Evolutionary conservation across 2,797 vertebrate genomes (phyloP).

Genomic region (Sebastes cheni): DNA sequence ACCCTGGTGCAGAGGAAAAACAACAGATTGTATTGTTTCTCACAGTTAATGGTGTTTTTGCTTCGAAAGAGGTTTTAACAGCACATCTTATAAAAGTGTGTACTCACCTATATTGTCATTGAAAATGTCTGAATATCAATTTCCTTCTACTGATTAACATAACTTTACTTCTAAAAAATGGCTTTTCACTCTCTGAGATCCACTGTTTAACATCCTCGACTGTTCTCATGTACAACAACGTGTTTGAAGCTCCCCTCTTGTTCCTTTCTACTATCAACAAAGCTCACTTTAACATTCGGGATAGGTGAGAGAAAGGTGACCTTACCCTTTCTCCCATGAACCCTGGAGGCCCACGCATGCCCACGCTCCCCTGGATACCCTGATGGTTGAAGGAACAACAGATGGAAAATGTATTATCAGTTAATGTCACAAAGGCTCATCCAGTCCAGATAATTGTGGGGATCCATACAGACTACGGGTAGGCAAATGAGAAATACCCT

Average conservation of each 20-base stretch:
- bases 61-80: neutral
- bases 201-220: neutral
- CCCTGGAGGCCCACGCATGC: slow-evolving; percentile 84
- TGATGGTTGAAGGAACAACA: slow-evolving; percentile 47
- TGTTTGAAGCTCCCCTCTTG: neutral
- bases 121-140: neutral
- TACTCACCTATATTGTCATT: neutral
- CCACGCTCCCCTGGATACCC: slow-evolving; percentile 84
- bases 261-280: neutral
- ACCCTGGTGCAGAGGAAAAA: slow-evolving; percentile 73
- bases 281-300: neutral
- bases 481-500: neutral
- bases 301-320: neutral
- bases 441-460: neutral
- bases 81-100: neutral
- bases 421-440: neutral
- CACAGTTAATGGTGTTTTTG: neutral
- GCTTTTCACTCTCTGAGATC: neutral
- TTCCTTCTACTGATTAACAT: neutral
- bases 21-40: neutral
- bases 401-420: neutral
- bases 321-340: slow-evolving; percentile 84
- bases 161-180: neutral
- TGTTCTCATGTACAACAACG: neutral
- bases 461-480: neutral